Base-by-base conservation (phyloP, 2,113 vertebrate species). In the Sinocyclocheilus rhinocerous region DNA sequence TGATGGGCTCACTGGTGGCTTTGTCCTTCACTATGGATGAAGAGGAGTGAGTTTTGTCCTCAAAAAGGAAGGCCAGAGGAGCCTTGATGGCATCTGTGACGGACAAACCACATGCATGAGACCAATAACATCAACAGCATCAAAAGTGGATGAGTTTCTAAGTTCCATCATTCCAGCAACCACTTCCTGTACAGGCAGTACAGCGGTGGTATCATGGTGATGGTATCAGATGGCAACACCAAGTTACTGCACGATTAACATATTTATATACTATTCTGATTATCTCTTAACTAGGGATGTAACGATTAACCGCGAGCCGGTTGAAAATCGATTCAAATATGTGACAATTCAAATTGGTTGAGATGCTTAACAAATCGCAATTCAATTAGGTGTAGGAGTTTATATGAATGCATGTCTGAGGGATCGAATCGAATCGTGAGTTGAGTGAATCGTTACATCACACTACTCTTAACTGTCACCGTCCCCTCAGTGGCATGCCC, bases 21-120 rank as follows among this genome's bases (percentile, higher is more conserved):
- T 99, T 99, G 91, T 99, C 98, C 93, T 99, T 99, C 76, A 99
- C 98, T 33, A 97, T 98, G 59, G 98, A 99, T 42, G 97, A 99
- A 86, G 97, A 99, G 81, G 97, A 99, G 94, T 98, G 96, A 7
- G 96, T 98, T 94, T 98, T 98, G 89, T 99, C 98, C 93, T 99
- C 98, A 93, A 99, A 98, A 26, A 99, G 93, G 36, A 97, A 99
- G 73, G 96, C 96, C 61, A 99, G 94, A 0, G 97, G 96, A 26
- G 95, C 92, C 92, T 96, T 97, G 84, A 95, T 89, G 20, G 96
- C 29, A 73, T 97, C 98, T 99, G 87, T 84, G 18, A 59, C 72
- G 0, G 33, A n/a, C 70, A 22, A 87, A 42, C 65, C 36, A 89
- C 16, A 65, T 6, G 36, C 26, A 57, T 52, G 29, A 79, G 22